These are phyloP conservation scores for Scotopteryx bipunctaria DNA, from an alignment of 2,888 invertebrate species.

Conservation along the genomic window DNA sequence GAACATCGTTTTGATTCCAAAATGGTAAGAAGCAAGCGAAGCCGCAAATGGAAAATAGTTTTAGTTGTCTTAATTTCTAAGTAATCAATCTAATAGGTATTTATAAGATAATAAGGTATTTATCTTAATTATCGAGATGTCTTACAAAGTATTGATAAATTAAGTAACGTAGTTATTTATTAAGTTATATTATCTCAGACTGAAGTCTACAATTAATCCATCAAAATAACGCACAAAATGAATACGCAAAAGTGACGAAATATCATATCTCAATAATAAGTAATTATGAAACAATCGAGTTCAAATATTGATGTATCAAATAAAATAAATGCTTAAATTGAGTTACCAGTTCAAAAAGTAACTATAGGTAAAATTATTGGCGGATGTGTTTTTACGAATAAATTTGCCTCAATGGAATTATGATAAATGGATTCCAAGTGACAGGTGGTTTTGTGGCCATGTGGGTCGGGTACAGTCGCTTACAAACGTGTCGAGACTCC, in stretches of 20 bases:
- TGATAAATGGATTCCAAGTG: constrained; percentile 67
- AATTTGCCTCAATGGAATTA: constrained; percentile 52
- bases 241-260: neutral
- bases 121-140: no score
- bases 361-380: constrained; percentile 23
- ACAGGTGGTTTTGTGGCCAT: constrained; percentile 61
- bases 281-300: neutral
- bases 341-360: constrained; percentile 15
- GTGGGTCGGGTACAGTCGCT: constrained; percentile 36
- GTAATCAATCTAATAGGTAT: no score
- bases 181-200: no score
- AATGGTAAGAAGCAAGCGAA: no score
- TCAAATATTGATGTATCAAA: constrained; percentile 14
- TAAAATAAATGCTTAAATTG: constrained; percentile 18
- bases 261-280: neutral
- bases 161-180: no score
- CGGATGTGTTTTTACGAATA: constrained; percentile 43
- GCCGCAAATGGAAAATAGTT: no score
- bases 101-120: no score
- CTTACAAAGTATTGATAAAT: no score
- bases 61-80: no score
- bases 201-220: no score
- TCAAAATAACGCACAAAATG: no score
- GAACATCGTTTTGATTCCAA: no score
- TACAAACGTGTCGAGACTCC: neutral